phyloP scores from a whole-genome alignment of 2,888 invertebrate species.

The Silvanus unidentatus region DNA sequence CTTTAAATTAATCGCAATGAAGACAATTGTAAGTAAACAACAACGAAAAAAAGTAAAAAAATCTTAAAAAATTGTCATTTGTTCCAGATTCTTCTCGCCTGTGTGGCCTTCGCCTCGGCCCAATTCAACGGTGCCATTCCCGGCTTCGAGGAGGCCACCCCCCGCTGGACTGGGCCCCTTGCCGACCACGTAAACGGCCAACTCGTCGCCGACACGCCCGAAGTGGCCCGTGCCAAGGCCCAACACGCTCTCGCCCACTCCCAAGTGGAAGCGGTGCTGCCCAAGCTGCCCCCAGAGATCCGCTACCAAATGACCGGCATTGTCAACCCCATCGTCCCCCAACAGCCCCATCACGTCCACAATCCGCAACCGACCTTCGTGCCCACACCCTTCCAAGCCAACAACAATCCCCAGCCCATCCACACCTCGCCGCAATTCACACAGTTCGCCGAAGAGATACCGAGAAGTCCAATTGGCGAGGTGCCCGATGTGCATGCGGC shows the following conservation, averaged over 20 bases:
- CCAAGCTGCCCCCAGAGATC: conserved; percentile 20
- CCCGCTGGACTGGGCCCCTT: conserved; percentile 24
- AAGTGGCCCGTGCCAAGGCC: conserved; percentile 26
- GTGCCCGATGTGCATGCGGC: conserved; percentile 32
- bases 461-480: conserved; percentile 26
- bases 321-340: background rate
- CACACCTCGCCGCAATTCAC: conserved; percentile 3
- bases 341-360: conserved; percentile 5
- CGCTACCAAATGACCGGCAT: conserved; percentile 3
- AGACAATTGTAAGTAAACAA: too few relatives aligned
- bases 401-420: background rate
- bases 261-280: conserved; percentile 20
- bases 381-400: background rate
- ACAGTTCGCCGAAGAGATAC: conserved; percentile 24
- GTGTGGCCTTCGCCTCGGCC: conserved; percentile 4
- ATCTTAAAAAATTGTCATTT: too few relatives aligned
- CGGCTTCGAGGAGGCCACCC: conserved; percentile 4
- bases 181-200: conserved; percentile 23
- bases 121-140: too few relatives aligned
- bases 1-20: too few relatives aligned
- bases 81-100: background rate
- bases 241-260: conserved; percentile 13
- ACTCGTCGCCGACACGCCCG: conserved; percentile 26
- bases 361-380: conserved; percentile 2
- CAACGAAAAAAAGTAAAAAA: too few relatives aligned